Percentiles rank a stretch among this genome's conserved stretches.
phyloP scores from a whole-genome alignment of 2,797 vertebrate species.

The Labroides dimidiatus region DNA sequence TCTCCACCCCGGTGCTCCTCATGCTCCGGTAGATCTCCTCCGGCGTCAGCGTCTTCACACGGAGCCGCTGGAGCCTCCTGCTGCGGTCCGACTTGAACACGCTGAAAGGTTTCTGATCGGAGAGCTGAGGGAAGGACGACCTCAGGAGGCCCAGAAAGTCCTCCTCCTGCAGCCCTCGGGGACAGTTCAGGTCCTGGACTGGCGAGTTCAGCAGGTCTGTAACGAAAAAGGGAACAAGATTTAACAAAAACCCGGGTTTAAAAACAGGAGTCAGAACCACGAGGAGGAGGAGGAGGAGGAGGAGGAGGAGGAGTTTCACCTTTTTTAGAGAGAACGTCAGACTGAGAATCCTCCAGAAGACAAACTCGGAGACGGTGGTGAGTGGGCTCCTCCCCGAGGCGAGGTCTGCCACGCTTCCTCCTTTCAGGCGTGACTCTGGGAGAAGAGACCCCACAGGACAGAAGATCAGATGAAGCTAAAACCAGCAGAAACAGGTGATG shows the following conservation, averaged over 20 bases:
- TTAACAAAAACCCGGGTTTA: too few relatives aligned
- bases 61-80: constrained; percentile 31
- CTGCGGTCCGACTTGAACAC: constrained; percentile 27
- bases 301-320: constrained; percentile 13
- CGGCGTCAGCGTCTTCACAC: neutral
- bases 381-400: neutral
- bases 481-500: neutral
- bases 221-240: neutral
- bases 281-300: too few relatives aligned
- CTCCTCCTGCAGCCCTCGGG: neutral
- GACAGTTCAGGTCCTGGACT: constrained; percentile 29
- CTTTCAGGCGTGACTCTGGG: neutral
- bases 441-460: neutral
- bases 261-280: too few relatives aligned
- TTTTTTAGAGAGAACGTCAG: rapidly evolving
- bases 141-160: constrained; percentile 48
- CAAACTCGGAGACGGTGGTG: constrained; percentile 27
- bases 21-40: constrained; percentile 35
- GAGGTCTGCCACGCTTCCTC: constrained; percentile 33
- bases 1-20: neutral
- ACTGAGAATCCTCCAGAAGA: constrained; percentile 32
- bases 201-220: constrained; percentile 26
- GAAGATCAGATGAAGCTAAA: too few relatives aligned
- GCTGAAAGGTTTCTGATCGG: neutral
- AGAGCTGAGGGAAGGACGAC: constrained; percentile 50